Evolutionary conservation across 2,888 invertebrate genomes (phyloP).

Genomic region (Troides aeacus): DNA sequence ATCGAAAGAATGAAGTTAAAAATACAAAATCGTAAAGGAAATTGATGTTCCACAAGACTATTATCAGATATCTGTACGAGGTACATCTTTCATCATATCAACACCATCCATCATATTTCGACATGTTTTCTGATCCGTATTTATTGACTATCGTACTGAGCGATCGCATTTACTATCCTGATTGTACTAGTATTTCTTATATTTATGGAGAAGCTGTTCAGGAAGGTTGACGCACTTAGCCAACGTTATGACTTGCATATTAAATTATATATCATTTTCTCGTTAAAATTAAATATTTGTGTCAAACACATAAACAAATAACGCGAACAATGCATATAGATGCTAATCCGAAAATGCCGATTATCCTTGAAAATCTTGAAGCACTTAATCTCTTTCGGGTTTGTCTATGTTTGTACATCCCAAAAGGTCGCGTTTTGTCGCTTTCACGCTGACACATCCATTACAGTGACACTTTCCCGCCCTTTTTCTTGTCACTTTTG

Average conservation of each 20-base stretch:
- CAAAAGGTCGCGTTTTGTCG: slow-evolving; percentile 64
- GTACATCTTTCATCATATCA: slow-evolving; percentile 67
- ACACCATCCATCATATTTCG: slow-evolving; percentile 72
- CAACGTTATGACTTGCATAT: neutral
- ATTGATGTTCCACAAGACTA: slow-evolving; percentile 18
- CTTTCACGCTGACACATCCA: slow-evolving; percentile 78
- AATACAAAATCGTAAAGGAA: slow-evolving; percentile 14
- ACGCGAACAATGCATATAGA: neutral
- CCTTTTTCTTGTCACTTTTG: slow-evolving; percentile 77
- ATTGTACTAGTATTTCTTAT: slow-evolving; percentile 43
- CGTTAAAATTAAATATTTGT: neutral
- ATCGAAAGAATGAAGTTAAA: slow-evolving; percentile 9
- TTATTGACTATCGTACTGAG: slow-evolving; percentile 69
- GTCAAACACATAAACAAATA: neutral
- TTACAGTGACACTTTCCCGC: slow-evolving; percentile 77
- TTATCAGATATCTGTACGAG: slow-evolving; percentile 32
- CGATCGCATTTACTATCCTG: slow-evolving; percentile 69
- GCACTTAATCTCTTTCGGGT: slow-evolving; percentile 65
- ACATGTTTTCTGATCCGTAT: slow-evolving; percentile 73
- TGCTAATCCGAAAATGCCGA: neutral
- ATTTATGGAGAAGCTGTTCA: neutral
- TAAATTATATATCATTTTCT: neutral
- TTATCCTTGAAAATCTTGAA: slow-evolving; percentile 56
- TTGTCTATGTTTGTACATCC: slow-evolving; percentile 59
- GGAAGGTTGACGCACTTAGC: too few relatives aligned